phyloP scores from a whole-genome alignment of 2,113 vertebrate genomes.

The Phasianus colchicus region DNA sequence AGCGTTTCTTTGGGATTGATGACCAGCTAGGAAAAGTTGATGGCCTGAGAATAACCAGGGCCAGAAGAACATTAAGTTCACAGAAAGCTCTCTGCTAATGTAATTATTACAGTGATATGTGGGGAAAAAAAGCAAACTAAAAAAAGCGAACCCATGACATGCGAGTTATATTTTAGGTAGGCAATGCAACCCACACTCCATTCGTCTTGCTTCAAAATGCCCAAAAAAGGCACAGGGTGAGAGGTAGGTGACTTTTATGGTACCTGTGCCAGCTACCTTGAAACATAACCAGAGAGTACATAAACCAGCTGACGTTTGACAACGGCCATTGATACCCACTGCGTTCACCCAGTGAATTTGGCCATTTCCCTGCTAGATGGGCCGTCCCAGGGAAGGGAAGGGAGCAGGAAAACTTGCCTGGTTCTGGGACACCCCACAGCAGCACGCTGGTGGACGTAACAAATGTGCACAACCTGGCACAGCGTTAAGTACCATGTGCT shows the following conservation, averaged over 20 bases:
- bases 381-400: background rate
- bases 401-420: background rate
- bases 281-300: background rate
- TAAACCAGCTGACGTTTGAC: background rate
- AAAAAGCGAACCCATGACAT: background rate
- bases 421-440: background rate
- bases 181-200: background rate
- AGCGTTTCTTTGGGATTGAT: slow-evolving; percentile 71
- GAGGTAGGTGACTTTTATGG: background rate
- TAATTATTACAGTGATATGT: slow-evolving; percentile 71
- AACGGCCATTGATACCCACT: fast-evolving
- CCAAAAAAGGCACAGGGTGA: background rate
- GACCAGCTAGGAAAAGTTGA: slow-evolving; percentile 74
- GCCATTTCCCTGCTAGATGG: background rate
- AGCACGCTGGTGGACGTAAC: background rate
- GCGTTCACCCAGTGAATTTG: background rate
- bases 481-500: background rate
- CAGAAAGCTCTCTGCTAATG: slow-evolving; percentile 66
- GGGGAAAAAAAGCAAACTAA: slow-evolving; percentile 5
- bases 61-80: slow-evolving; percentile 77
- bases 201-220: background rate
- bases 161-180: background rate
- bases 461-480: background rate
- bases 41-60: slow-evolving; percentile 75
- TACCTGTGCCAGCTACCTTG: background rate